Percentiles rank a stretch among this genome's conserved stretches.
Evolutionary conservation across 2,888 invertebrate species (phyloP).

Genomic region (Hirtodrosophila cameraria): DNA sequence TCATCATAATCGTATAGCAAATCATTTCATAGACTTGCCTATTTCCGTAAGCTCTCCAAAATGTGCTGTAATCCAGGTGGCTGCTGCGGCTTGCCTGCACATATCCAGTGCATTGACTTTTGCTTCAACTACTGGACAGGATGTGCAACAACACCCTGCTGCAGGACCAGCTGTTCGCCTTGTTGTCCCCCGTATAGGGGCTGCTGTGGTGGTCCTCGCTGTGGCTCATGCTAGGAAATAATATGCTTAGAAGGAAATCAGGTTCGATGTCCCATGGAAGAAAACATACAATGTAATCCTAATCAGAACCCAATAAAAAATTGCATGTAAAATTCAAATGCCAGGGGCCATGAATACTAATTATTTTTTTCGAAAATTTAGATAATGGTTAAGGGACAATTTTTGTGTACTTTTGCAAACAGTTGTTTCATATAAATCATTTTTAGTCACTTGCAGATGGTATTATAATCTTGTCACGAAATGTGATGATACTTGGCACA

Average conservation of each 20-base stretch:
- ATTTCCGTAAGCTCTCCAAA: constrained; percentile 32
- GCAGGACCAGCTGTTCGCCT: constrained; percentile 39
- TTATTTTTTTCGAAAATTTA: no score
- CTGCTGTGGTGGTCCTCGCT: constrained; percentile 54
- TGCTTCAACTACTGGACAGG: constrained; percentile 71
- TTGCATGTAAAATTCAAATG: no score
- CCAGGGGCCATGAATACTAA: no score
- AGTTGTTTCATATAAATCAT: no score
- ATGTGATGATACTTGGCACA: no score
- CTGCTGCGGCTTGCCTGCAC: constrained; percentile 56
- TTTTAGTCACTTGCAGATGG: no score
- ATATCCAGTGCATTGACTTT: constrained; percentile 66
- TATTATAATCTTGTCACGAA: no score
- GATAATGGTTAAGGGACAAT: no score
- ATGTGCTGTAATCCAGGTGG: constrained; percentile 64
- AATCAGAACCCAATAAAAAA: constrained; percentile 7
- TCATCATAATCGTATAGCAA: background rate
- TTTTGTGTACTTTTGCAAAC: no score
- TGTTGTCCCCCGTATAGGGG: constrained; percentile 52
- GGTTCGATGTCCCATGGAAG: background rate
- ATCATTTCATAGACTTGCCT: background rate
- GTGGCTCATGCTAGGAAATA: constrained; percentile 46
- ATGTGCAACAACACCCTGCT: constrained; percentile 24
- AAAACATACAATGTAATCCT: no score
- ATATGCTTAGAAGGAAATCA: constrained; percentile 38